Conservation (phyloP, 2,888 invertebrate genomes). For the Hirudinaria manillensis region DNA sequence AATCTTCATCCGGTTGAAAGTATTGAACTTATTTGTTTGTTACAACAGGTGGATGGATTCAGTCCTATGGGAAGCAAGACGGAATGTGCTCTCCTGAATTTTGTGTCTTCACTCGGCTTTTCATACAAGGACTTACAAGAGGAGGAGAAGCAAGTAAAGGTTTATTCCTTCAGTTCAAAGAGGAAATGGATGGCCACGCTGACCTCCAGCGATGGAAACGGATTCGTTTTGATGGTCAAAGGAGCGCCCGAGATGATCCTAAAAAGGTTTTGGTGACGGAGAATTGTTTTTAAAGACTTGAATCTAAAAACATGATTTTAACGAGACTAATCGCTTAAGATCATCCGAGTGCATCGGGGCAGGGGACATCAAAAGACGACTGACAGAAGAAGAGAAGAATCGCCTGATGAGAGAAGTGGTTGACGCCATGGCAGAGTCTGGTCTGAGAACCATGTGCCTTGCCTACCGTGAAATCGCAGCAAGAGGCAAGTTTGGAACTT, state of each 20-base stretch:
- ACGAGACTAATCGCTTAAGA: neutral
- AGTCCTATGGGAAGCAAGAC: constrained; percentile 35
- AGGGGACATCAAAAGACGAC: neutral
- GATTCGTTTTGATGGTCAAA: constrained; percentile 19
- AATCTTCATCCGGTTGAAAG: neutral
- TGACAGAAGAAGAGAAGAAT: neutral
- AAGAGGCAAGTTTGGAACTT: neutral
- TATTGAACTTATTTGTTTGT: neutral
- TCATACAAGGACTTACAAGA: constrained; percentile 20
- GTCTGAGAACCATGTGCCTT: constrained; percentile 17
- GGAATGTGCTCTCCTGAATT: constrained; percentile 26
- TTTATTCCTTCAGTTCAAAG: constrained; percentile 82
- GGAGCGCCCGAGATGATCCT: constrained; percentile 27
- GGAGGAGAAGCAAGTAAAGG: constrained; percentile 4
- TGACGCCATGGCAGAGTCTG: constrained; percentile 12
- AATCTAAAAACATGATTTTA: too few species aligned
- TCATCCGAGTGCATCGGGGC: neutral
- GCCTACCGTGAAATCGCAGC: neutral
- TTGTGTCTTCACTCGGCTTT: constrained; percentile 22
- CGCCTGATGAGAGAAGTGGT: neutral
- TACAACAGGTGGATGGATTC: constrained; percentile 8
- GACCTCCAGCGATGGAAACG: constrained; percentile 59
- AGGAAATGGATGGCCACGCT: constrained; percentile 99
- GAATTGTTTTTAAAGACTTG: too few species aligned
- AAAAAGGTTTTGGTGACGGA: neutral